Evolutionary conservation across 35 echinoderm and acorn worm species (phyloP), one percentile per base, ranked within the genome.

Genomic region (Ptychodera flava): DNA sequence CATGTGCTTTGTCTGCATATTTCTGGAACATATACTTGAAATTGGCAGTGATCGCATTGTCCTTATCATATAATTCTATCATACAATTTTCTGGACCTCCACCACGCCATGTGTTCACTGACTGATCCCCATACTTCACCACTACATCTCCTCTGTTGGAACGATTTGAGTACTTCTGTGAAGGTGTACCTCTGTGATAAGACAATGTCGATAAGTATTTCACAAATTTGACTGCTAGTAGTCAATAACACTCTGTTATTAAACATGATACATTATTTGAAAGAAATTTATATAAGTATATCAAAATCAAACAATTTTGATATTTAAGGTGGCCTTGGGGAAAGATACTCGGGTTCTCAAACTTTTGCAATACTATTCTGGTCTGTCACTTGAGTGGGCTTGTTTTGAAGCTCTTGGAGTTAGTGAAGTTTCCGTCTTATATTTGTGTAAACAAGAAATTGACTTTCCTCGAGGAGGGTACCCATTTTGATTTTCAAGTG

Each of bases 1-100:
- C 85, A 79, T 89, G 89, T 32, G 95, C 95, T 90, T 92, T 97
- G 34, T 91, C 88, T 52, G 93, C 90, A 34, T 91, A 78, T 83
- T 97, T 97, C 75, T 97, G 95, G 78, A 92, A 94, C 95, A 97
- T 97, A 36, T 94, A 93, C 76, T 97, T 97, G 78, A 91, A 97
- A 15, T 97, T 93, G 32, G 91, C 53, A 22, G 85, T 94, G 30
- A 94, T 35, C 0, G 86, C 32, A 37, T 37, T 36, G 36, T 93
- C 89, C 29, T 76, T 12, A 64, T 94, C 53, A 30, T 77, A 64
- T 6, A 76, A 32, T 34, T 85, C 77, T 1, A 93, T 78, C 37
- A 76, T 78, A 88, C 92, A 85, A 34, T 91, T 35, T 64, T 15
- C 52, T 15, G 82, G 81, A 31, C 89, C 84, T 14, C 89, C 89